Evolutionary conservation across 2,888 invertebrate species (phyloP).

Genomic region (Escarpia spicata): DNA sequence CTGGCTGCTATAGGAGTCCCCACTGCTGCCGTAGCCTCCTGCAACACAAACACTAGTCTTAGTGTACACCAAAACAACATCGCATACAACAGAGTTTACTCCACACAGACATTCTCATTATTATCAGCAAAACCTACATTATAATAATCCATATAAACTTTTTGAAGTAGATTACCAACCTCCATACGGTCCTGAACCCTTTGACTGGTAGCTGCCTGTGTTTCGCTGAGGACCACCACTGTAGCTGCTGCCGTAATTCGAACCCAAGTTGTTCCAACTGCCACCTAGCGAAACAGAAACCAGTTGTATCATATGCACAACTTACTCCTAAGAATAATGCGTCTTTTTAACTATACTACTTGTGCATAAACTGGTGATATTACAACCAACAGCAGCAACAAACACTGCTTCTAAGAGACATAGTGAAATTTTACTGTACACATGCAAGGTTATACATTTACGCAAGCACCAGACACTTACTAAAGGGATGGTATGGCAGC

Average conservation of each 20-base stretch:
- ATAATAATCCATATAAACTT: not conserved
- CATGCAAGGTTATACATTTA: no score
- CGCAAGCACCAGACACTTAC: no score
- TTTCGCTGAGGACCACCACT: not conserved
- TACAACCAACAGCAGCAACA: not conserved
- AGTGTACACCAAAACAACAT: no score
- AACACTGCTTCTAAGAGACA: no score
- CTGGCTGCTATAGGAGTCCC: conserved; percentile 4
- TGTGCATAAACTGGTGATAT: not conserved
- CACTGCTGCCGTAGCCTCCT: not conserved
- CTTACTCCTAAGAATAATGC: not conserved
- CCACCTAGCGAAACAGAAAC: not conserved
- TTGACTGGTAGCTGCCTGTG: not conserved
- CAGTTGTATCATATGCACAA: not conserved
- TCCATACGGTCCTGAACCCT: not conserved
- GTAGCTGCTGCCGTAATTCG: conserved; percentile 10
- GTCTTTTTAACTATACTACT: not conserved
- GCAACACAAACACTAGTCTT: not conserved
- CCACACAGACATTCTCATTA: no score
- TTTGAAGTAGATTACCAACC: not conserved
- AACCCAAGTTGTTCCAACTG: conserved; percentile 9
- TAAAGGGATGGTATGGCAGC: no score
- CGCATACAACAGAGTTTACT: no score
- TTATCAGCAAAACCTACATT: not conserved
- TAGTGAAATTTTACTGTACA: no score